Base-by-base conservation (phyloP, 1,140 invertebrate genomes). In the Lucilia sericata region DNA sequence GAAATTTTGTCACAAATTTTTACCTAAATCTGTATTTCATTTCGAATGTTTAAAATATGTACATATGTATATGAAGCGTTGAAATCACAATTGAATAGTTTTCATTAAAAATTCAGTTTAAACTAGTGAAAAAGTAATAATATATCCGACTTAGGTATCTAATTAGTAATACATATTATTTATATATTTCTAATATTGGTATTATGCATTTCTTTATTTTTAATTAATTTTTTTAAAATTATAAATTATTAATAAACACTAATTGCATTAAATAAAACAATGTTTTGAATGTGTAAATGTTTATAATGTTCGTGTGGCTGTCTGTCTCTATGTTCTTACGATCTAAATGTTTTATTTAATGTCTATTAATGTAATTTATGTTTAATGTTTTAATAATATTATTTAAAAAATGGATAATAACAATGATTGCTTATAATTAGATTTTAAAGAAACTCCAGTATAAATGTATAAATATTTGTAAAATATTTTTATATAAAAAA, bases 351-450 rank as follows among this genome's bases (percentile, higher is more conserved):
- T 80, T 80, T 80, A 49, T 80, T 80, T 80, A 51, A 80, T 80
- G 76, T 80, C 42, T 80, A 80, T 80, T 42, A 80, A 80, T 80
- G 76, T 80, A 47, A 80, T 80, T 80, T 80, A 49, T 80, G 76
- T 80, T 80, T 21, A 80, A 49, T 51, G 76, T 80, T 70, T 70
- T 12, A n/a, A 2, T 8, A 7, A 21, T 70, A 21, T 70, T 21
- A 19, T 5, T 70, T 21, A 9, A 70, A 70, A 70, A 70, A 70
- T 9, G 3, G n/a, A 70, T 21, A 70, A 51, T 51, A 36, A 36
- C 36, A 36, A 36, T 42, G 2, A 42, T 42, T 55, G 12, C 8
- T 65, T 70, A 70, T 21, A 25, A 70, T 70, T 25, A 3, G 25
- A 30, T 30, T 25, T 70, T 21, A 80, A 80, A 49, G 0, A 51